Evolutionary conservation across 2,888 invertebrate species (phyloP).

Genomic region (Drosophila cracens): DNA sequence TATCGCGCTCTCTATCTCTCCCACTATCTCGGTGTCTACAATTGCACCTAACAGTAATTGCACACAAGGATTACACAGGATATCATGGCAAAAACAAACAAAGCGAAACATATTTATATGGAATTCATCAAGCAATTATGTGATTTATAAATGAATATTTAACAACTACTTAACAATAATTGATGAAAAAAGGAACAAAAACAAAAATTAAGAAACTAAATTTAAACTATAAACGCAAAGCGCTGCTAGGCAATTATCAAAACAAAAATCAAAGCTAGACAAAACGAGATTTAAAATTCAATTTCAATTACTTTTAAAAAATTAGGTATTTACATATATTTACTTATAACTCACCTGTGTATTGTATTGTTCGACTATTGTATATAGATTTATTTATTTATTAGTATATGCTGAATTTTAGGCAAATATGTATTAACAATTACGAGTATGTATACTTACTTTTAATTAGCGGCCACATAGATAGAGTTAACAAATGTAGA

Average conservation of each 20-base stretch:
- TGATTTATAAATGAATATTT: conserved; percentile 78
- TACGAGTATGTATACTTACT: conserved; percentile 26
- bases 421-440: conserved; percentile 51
- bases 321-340: conserved; percentile 39
- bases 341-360: conserved; percentile 46
- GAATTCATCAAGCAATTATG: conserved; percentile 82
- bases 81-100: conserved; percentile 20
- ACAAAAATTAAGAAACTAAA: conserved; percentile 38
- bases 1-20: conserved; percentile 29
- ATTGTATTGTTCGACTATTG: conserved; percentile 50
- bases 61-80: conserved; percentile 59
- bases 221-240: conserved; percentile 58
- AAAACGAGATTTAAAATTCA: conserved; percentile 67
- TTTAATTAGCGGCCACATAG: conserved; percentile 44
- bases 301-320: conserved; percentile 73
- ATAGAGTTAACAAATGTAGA: conserved; percentile 40
- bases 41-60: conserved; percentile 62
- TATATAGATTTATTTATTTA: conserved; percentile 56
- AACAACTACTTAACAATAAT: conserved; percentile 77
- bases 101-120: conserved; percentile 60
- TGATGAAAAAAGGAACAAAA: conserved; percentile 49
- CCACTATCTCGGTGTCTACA: conserved; percentile 62
- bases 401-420: conserved; percentile 72
- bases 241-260: conserved; percentile 65
- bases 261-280: conserved; percentile 62